Percentiles rank a stretch among this genome's conserved stretches.
phyloP scores from a whole-genome alignment of 2,113 vertebrate species.

The Mirounga angustirostris region DNA sequence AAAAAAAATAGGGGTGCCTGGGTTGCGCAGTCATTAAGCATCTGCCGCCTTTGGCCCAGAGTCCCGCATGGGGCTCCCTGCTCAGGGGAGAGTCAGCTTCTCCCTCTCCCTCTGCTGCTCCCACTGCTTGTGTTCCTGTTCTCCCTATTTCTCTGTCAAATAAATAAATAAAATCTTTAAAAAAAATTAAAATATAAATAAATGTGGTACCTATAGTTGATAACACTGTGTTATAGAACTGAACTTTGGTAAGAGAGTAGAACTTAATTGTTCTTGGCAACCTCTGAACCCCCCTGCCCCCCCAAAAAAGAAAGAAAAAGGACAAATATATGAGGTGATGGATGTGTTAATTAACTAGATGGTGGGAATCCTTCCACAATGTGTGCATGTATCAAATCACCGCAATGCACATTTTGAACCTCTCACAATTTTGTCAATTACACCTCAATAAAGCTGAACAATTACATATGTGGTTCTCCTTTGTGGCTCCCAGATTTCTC shows the following conservation, averaged over 20 bases:
- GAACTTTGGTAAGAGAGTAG: not conserved
- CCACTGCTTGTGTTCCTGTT: too few species aligned
- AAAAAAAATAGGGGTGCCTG: too few species aligned
- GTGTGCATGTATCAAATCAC: not conserved
- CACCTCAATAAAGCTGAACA: not conserved
- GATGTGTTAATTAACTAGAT: not conserved
- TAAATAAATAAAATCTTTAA: too few species aligned
- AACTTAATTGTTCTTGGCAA: not conserved
- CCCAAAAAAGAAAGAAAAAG: not conserved
- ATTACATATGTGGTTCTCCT: not conserved
- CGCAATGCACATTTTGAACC: not conserved
- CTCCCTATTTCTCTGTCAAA: too few species aligned
- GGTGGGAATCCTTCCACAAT: not conserved
- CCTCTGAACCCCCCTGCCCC: not conserved
- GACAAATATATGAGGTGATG: not conserved
- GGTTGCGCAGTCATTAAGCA: too few species aligned
- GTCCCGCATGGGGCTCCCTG: too few species aligned
- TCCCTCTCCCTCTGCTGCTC: too few species aligned
- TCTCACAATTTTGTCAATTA: not conserved
- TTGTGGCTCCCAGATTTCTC: not conserved
- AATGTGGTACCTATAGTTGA: not conserved
- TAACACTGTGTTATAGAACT: not conserved
- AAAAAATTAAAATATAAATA: too few species aligned
- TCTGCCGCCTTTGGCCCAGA: too few species aligned
- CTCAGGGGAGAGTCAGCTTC: too few species aligned